Conservation (phyloP, 2,888 invertebrate species). For the Cremastobaeus sp. region DNA sequence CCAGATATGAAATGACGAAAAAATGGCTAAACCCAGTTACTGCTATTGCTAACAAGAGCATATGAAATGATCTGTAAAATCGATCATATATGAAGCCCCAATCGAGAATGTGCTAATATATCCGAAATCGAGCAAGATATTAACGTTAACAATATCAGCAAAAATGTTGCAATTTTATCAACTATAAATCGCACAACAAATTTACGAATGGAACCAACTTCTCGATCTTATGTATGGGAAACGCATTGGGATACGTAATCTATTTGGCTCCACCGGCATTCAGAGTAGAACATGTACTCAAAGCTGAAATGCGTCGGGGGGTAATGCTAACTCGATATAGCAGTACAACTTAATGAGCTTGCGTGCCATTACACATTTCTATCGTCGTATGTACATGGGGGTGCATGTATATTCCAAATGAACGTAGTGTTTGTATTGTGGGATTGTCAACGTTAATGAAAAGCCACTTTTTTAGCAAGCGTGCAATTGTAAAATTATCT, state of each 20-base stretch:
- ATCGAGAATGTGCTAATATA: no score
- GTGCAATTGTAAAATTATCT: no score
- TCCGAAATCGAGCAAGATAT: no score
- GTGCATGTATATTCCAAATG: slow-evolving; percentile 31
- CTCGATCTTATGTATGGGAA: slow-evolving; percentile 48
- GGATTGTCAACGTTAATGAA: slow-evolving; percentile 52
- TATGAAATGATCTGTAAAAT: no score
- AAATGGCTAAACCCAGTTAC: no score
- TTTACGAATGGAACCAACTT: slow-evolving; percentile 29
- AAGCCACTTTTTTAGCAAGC: no score
- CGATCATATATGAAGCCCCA: no score
- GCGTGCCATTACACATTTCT: slow-evolving; percentile 60
- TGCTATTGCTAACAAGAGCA: no score
- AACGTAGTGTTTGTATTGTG: slow-evolving; percentile 52
- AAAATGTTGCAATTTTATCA: no score
- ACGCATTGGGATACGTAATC: slow-evolving; percentile 51
- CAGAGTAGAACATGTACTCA: slow-evolving; percentile 35
- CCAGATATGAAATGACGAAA: no score
- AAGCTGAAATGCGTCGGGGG: slow-evolving; percentile 55
- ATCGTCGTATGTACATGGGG: slow-evolving; percentile 21
- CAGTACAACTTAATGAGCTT: slow-evolving; percentile 60
- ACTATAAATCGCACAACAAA: no score
- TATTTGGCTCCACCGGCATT: slow-evolving; percentile 39
- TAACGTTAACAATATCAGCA: no score
- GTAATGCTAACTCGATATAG: slow-evolving; percentile 58